Conservation (phyloP, 1,140 invertebrate genomes). For the Neelides sp. region DNA sequence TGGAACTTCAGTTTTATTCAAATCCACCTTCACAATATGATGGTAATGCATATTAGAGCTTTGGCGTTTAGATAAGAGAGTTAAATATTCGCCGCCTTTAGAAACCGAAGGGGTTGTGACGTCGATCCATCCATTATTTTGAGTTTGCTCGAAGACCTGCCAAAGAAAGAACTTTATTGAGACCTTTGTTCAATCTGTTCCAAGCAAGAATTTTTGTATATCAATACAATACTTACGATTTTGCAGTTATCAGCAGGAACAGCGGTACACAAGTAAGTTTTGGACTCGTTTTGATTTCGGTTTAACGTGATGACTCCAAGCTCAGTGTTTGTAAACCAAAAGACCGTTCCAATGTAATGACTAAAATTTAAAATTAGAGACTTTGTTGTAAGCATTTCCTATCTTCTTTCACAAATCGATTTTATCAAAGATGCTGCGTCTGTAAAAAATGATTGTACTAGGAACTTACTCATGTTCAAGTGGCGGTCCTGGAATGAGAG, state of each 20-base stretch:
- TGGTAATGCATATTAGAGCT: conserved; percentile 48
- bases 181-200: neutral
- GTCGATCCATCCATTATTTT: conserved; percentile 67
- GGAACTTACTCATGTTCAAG: too few species aligned
- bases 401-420: too few species aligned
- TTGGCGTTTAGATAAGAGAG: conserved; percentile 37
- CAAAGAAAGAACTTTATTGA: conserved; percentile 2
- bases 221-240: conserved; percentile 26
- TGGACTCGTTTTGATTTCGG: conserved; percentile 65
- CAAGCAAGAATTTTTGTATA: conserved; percentile 1
- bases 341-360: conserved; percentile 55
- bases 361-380: conserved; percentile 31
- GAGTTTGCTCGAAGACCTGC: too few species aligned
- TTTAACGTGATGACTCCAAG: conserved; percentile 71
- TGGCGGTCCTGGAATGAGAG: too few species aligned
- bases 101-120: conserved; percentile 44
- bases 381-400: too few species aligned
- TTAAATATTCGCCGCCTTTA: conserved; percentile 37
- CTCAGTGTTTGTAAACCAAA: conserved; percentile 58
- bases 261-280: conserved; percentile 40
- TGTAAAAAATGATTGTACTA: too few species aligned
- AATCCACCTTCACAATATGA: conserved; percentile 43
- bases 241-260: conserved; percentile 28
- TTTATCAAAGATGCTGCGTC: too few species aligned
- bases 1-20: conserved; percentile 36